Base-by-base conservation (phyloP, 2,113 vertebrate species). In the Pangasianodon hypophthalmus region DNA sequence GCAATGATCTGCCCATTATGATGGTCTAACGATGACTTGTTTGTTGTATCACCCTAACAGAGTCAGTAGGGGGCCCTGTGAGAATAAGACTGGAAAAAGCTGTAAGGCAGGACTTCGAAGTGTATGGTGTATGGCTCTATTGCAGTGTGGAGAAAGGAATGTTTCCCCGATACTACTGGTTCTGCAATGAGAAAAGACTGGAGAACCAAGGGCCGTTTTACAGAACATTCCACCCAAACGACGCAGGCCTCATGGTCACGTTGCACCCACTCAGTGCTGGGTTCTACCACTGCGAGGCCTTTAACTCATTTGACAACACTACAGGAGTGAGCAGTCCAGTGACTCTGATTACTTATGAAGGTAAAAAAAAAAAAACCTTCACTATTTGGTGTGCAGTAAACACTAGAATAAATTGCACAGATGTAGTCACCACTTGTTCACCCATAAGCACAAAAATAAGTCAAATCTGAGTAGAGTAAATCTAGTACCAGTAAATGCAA, bases 241-340 rank as follows among this genome's bases (percentile, higher is more conserved):
- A 26, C 4, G 94, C 95, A 0, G 46, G 90, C 0, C 91, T 95
- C 4, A 0, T 83, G 14, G 19, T 95, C 44, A 67, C 88, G 2
- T 91, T 95, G 19, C 84, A 85, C 24, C 67, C 85, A 6, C 21
- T 85, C 60, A 60, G 11, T 84, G 41, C 21, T 60, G 95, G 96
- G 46, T 85, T 88, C 1, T 96, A 96, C 91, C 93, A 91, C 88
- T 96, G 96, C 18, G 69, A 95, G 44, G 96, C 93, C 71, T 89
- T 91, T 0, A 91, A 96, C 91, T 91, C 86, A 75, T 96, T 96
- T 0, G 94, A 96, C 90, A 92, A 87, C 88, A 83, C 71, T 88
- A 95, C 64, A 1, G 0, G 84, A 37, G 56, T 96, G 16, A 88
- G 86, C 62, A 96, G 95, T 84, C 83, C 73, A 1, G 84, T 1